Evolutionary conservation across 2,797 vertebrate genomes (phyloP), one percentile per base, ranked within the genome.

Genomic region (Channa striata): DNA sequence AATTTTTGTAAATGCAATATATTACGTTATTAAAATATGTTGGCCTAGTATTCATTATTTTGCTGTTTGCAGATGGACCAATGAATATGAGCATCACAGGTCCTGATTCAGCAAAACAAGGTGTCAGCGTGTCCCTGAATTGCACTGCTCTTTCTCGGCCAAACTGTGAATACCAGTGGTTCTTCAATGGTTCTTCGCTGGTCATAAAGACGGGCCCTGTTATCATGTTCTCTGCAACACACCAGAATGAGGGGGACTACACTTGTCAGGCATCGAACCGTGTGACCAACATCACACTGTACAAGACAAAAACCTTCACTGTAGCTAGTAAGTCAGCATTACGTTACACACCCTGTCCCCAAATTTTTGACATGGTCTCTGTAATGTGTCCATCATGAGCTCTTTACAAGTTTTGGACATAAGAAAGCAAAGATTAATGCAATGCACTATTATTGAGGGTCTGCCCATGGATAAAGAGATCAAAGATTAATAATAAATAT

Each of bases 61-160:
- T 19, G 12, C 10, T 86, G 47, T 70, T 78, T 85, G 52, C 74
- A 95, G 94, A 92, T 68, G 94, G 94, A 16, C 93, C 94, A 68
- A 30, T 88, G 57, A 19, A 7, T 12, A 20, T 93, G 21, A 13
- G 0, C 0, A 91, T 95, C 60, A 25, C 20, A 2, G 77, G 65
- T 51, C 80, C 80, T 48, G 7, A 40, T 10, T n/a, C 48, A n/a
- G 25, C 12, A 5, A 1, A 1, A 1, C 0, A 1, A 1, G 53
- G 3, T 2, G 0, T 0, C 36, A 0, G 0, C 0, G 64, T 82
- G n/a, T 16, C 62, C 8, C 60, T 93, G 52, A 82, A 0, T 0
- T 95, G 94, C 60, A 58, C 23, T 5, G 92, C 93, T 1, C 49
- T 52, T 7, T 94, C 91, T 11, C 59, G n/a, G 40, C 94, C 94